phyloP scores from a whole-genome alignment of 2,113 vertebrate species.

The Corythoichthys intestinalis region DNA sequence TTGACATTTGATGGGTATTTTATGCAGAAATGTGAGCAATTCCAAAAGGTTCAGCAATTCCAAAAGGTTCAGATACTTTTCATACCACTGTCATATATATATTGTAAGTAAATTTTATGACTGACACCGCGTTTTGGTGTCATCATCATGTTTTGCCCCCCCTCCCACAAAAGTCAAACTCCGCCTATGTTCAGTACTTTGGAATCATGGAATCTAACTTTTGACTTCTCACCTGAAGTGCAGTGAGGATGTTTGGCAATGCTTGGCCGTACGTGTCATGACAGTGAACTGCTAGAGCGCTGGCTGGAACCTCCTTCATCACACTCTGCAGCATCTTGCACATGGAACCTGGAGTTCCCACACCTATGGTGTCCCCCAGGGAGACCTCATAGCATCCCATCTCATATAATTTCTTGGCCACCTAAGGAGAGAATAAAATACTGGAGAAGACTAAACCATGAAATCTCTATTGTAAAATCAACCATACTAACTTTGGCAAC shows the following conservation, averaged over 20 bases:
- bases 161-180: too few relatives aligned
- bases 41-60: too few relatives aligned
- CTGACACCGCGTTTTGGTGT: too few relatives aligned
- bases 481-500: conserved; percentile 82
- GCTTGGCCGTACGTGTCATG: conserved; percentile 95
- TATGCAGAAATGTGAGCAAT: too few relatives aligned
- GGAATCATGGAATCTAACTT: neutral
- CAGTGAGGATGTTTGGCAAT: conserved; percentile 88
- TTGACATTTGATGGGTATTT: too few relatives aligned
- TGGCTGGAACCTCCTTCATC: conserved; percentile 82
- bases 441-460: neutral
- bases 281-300: conserved; percentile 87
- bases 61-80: too few relatives aligned
- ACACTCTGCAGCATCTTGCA: conserved; percentile 83
- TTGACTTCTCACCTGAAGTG: conserved; percentile 82
- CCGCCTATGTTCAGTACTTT: neutral
- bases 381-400: conserved; percentile 96
- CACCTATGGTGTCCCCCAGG: conserved; percentile 86
- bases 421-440: conserved; percentile 64
- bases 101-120: too few relatives aligned
- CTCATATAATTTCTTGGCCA: conserved; percentile 83
- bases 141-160: too few relatives aligned
- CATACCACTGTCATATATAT: too few relatives aligned
- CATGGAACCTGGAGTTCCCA: conserved; percentile 89
- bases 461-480: neutral